Evolutionary conservation across 2,113 vertebrate species (phyloP).

Genomic region (Rhinoptilus africanus): DNA sequence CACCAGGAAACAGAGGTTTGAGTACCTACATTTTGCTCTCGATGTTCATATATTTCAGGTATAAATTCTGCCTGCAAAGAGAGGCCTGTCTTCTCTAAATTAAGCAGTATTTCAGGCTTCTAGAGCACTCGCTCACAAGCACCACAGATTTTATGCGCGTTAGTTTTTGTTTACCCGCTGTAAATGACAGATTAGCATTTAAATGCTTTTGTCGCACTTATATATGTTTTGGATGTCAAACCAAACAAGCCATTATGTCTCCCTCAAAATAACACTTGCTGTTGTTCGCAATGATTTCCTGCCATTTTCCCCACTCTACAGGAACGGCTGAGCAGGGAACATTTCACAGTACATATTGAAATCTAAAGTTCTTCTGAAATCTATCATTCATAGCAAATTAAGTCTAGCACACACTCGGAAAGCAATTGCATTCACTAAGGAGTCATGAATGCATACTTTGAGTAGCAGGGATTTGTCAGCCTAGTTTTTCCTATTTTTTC

Average conservation of each 20-base stretch:
- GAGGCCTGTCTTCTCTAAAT: background rate
- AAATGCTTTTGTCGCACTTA: conserved; percentile 45
- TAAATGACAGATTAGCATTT: conserved; percentile 66
- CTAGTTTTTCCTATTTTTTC: background rate
- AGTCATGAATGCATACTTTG: background rate
- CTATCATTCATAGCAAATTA: conserved; percentile 35
- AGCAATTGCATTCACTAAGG: background rate
- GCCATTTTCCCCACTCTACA: background rate
- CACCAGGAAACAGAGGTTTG: background rate
- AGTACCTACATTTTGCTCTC: background rate
- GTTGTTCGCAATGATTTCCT: conserved; percentile 33
- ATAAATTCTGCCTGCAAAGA: background rate
- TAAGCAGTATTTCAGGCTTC: background rate
- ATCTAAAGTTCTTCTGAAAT: conserved; percentile 35
- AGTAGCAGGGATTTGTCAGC: background rate
- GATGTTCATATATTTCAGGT: background rate
- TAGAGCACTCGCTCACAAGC: background rate
- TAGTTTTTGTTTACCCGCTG: conserved; percentile 55
- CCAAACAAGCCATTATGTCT: conserved; percentile 52
- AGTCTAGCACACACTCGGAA: background rate
- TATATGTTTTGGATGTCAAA: conserved; percentile 57
- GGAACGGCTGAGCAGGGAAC: conserved; percentile 5
- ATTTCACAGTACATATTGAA: conserved; percentile 28
- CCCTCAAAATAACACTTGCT: conserved; percentile 11
- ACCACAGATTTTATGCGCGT: background rate